Conservation (phyloP, 2,797 vertebrate species). For the Meda fulgida region DNA sequence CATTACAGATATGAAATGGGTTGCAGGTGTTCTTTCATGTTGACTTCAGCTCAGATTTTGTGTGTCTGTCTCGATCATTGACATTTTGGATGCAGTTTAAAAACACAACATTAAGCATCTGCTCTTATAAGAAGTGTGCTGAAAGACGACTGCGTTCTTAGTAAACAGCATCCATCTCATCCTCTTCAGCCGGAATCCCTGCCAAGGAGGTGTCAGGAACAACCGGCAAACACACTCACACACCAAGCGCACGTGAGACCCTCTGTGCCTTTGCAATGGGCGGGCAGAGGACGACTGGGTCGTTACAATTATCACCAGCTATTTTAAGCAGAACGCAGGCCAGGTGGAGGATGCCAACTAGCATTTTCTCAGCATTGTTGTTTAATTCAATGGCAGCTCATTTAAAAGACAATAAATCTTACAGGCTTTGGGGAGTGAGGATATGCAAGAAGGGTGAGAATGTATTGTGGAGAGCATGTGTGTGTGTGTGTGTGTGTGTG, state of each 20-base stretch:
- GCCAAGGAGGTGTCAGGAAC: constrained; percentile 76
- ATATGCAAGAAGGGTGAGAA: constrained; percentile 22
- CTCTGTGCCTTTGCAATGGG: constrained; percentile 75
- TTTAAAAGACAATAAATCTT: constrained; percentile 61
- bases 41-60: constrained; percentile 2
- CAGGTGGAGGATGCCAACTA: constrained; percentile 52
- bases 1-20: background rate
- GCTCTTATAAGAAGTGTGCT: constrained; percentile 12
- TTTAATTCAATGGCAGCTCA: constrained; percentile 57
- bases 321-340: constrained; percentile 77
- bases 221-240: constrained; percentile 69
- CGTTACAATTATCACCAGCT: constrained; percentile 82
- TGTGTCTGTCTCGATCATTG: background rate
- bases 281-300: constrained; percentile 79
- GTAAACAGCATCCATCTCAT: constrained; percentile 29
- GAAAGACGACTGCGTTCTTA: constrained; percentile 1
- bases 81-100: background rate
- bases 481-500: background rate
- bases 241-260: constrained; percentile 31
- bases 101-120: constrained; percentile 15
- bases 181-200: constrained; percentile 61
- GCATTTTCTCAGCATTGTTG: constrained; percentile 57
- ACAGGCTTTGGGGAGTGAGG: constrained; percentile 43
- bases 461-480: background rate
- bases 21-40: background rate